Evolutionary conservation across 2,888 invertebrate genomes (phyloP).

Genomic region (Belgica antarctica): DNA sequence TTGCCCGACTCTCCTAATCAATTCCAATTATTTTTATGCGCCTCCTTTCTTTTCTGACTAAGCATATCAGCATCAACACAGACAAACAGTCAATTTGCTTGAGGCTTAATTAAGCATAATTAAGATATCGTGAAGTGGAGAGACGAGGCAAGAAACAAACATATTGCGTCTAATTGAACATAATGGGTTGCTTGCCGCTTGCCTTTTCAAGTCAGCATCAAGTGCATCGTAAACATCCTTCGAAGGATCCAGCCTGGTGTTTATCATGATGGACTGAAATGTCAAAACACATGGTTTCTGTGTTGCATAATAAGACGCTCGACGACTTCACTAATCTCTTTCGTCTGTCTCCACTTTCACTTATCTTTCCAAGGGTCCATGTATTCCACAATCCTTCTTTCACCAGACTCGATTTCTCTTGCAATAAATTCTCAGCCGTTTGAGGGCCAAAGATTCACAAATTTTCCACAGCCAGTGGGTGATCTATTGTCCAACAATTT

Average conservation of each 20-base stretch:
- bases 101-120: slow-evolving; percentile 39
- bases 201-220: not conserved
- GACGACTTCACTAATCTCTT: slow-evolving; percentile 3
- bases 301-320: not conserved
- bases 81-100: slow-evolving; percentile 1
- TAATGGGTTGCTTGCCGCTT: slow-evolving; percentile 5
- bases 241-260: slow-evolving; percentile 15
- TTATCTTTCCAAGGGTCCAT: not conserved
- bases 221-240: not conserved
- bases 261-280: not conserved
- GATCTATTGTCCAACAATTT: slow-evolving; percentile 32
- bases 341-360: slow-evolving; percentile 15
- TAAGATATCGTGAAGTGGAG: slow-evolving; percentile 38
- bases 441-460: not conserved
- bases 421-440: not conserved
- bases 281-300: slow-evolving; percentile 42
- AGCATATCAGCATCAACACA: not conserved
- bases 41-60: not conserved
- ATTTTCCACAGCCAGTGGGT: slow-evolving; percentile 32
- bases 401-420: not conserved
- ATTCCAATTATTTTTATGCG: slow-evolving; percentile 40
- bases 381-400: not conserved
- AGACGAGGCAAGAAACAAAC: slow-evolving; percentile 16
- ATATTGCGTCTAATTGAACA: slow-evolving; percentile 43
- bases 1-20: slow-evolving; percentile 23